Conservation (phyloP, 2,113 vertebrate genomes). For the Fulmarus glacialis region DNA sequence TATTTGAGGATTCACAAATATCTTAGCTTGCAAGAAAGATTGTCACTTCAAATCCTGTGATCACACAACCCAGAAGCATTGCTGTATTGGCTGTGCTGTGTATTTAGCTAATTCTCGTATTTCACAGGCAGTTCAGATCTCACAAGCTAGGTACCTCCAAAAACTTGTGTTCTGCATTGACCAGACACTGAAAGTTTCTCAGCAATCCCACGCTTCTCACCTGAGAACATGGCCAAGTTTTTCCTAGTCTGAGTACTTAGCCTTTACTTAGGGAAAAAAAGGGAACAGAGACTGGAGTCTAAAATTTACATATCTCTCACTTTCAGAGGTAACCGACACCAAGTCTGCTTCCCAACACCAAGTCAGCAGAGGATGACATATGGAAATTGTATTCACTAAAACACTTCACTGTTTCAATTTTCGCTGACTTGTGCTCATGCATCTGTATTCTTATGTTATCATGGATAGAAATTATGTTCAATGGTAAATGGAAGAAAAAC, state of each 20-base stretch:
- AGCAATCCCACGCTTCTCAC: neutral
- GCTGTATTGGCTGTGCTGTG: neutral
- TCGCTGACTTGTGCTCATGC: neutral
- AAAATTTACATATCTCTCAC: rapidly evolving
- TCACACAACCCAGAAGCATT: neutral
- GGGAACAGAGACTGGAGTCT: neutral
- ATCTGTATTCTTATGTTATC: neutral
- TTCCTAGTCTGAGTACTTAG: neutral
- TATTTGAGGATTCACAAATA: neutral
- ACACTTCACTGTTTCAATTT: neutral
- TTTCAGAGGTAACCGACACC: neutral
- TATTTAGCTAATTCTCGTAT: neutral
- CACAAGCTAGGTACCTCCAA: neutral
- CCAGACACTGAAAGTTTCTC: neutral
- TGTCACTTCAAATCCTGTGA: neutral
- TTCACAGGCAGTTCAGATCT: neutral
- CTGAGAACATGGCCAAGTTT: neutral
- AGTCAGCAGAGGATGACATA: neutral
- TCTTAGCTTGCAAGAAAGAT: neutral
- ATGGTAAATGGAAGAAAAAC: neutral
- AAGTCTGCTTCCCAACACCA: neutral
- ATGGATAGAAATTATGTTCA: neutral
- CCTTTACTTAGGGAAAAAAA: neutral
- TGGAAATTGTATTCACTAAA: neutral
- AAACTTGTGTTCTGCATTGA: neutral